Conservation (phyloP, 2,113 vertebrate genomes). For the Otus sunia region DNA sequence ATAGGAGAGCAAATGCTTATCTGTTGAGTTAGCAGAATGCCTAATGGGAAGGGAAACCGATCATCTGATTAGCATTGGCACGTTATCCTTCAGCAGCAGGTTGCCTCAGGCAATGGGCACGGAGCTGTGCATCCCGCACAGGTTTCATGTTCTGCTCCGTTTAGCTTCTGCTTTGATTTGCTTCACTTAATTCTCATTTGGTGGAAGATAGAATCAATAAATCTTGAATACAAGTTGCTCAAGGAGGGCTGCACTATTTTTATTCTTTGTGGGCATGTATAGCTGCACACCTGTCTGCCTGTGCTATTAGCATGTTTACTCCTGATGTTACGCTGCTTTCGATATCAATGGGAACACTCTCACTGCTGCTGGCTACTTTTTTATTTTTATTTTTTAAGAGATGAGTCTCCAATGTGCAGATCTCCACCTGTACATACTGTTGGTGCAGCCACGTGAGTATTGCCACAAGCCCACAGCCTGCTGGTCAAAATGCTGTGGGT, state of each 20-base stretch:
- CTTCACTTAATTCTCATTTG: slow-evolving; percentile 42
- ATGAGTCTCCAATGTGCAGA: background rate
- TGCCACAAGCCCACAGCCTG: background rate
- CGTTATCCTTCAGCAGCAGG: slow-evolving; percentile 9
- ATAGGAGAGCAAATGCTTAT: background rate
- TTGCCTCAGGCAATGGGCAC: background rate
- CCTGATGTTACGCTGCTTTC: background rate
- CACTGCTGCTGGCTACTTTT: background rate
- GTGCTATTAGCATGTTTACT: background rate
- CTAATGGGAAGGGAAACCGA: background rate
- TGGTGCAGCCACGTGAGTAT: background rate
- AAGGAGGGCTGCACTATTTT: background rate
- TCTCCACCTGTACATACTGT: background rate
- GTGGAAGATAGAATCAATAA: slow-evolving; percentile 32
- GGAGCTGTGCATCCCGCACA: background rate
- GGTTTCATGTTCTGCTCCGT: slow-evolving; percentile 9
- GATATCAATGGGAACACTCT: background rate
- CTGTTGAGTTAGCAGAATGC: slow-evolving; percentile 8
- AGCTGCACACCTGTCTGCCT: background rate
- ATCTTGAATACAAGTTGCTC: background rate
- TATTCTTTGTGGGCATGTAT: background rate
- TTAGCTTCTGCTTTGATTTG: slow-evolving; percentile 41
- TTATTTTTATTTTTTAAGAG: background rate
- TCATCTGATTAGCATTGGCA: slow-evolving; percentile 52
- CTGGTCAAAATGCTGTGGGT: background rate